Base-by-base conservation (phyloP, 2,113 vertebrate genomes). In the Pteropus alecto region DNA sequence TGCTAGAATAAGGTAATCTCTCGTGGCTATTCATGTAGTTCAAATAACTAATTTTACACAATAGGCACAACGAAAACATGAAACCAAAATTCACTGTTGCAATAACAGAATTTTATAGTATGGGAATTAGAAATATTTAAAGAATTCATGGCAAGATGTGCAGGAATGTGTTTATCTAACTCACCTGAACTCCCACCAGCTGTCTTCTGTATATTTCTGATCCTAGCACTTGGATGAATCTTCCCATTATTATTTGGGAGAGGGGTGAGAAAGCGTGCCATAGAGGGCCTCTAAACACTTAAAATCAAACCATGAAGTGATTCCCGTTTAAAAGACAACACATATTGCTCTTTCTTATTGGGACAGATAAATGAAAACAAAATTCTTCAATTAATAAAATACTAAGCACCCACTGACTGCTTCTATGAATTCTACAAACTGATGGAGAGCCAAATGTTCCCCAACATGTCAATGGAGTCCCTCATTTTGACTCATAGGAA, bases 281-380 rank as follows among this genome's bases (percentile, higher is more conserved):
- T 1, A 2, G 67, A 7, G 48, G 24, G 19, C 56, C 7, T 22
- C 76, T 21, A 1, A 10, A 6, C 12, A 30, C 54, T 48, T 15
- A 43, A 51, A 6, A 21, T 7, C 19, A 41, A 28, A 2, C 76
- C n/a, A 15, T 3, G 56, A 0, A 16, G n/a, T 5, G 84, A 21
- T 1, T 18, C 43, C 9, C 13, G 8, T 33, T 35, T 21, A 38
- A 35, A 35, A 28, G 38, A 16, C 26, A 26, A 4, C 43, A 3
- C n/a, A 6, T 3, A 33, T 1, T 12, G 6, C 28, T 16, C 43
- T 30, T 51, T 35, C 26, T 58, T 11, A 3, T 1, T 0, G 7
- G 14, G 9, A 35, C 21, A 51, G n/a, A 43, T 10, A 21, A 33
- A 6, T 0, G 2, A 38, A 8, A 11, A 16, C 12, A 24, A 38